A percentile compares a stretch with the other conserved stretches of the same genome.
Conservation (phyloP, 2,888 invertebrate genomes). For the Drosophila glabriapex region DNA sequence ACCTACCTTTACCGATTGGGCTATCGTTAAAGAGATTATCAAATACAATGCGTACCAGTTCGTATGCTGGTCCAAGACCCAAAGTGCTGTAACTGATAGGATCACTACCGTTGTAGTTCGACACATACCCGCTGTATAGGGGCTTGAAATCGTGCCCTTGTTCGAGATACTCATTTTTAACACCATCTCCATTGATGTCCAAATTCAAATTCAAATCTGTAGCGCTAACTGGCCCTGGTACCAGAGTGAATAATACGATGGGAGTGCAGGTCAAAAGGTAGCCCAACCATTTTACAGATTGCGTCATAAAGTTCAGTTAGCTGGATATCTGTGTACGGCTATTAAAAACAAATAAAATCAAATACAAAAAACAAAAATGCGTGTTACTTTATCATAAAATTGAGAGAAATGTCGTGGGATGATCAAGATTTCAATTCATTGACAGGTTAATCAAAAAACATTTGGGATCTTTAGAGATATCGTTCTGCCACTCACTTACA, state of each 20-base stretch:
- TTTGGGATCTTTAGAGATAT: not conserved
- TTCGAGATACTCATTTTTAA: slow-evolving; percentile 4
- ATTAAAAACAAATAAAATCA: not conserved
- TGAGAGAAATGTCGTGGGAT: not conserved
- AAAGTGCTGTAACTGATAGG: not conserved
- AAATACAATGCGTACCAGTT: not conserved
- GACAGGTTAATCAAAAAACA: not conserved
- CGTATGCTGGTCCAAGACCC: slow-evolving; percentile 1
- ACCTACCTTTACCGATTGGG: not conserved
- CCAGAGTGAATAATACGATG: not conserved
- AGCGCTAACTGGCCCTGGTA: not conserved
- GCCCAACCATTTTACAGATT: not conserved
- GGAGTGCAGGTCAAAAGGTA: not conserved
- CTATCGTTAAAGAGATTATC: not conserved
- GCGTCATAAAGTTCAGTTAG: not conserved
- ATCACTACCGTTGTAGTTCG: not conserved
- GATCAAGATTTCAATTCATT: not conserved
- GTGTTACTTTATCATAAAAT: not conserved
- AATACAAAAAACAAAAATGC: not conserved
- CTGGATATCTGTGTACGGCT: not conserved
- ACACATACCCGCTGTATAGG: not conserved
- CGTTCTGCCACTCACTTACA: not conserved
- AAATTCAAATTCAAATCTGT: not conserved
- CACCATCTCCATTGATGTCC: not conserved
- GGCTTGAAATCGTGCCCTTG: not conserved